Evolutionary conservation across 2,888 invertebrate genomes (phyloP), one percentile per base, ranked within the genome.

Genomic region (Nomada fucata): DNA sequence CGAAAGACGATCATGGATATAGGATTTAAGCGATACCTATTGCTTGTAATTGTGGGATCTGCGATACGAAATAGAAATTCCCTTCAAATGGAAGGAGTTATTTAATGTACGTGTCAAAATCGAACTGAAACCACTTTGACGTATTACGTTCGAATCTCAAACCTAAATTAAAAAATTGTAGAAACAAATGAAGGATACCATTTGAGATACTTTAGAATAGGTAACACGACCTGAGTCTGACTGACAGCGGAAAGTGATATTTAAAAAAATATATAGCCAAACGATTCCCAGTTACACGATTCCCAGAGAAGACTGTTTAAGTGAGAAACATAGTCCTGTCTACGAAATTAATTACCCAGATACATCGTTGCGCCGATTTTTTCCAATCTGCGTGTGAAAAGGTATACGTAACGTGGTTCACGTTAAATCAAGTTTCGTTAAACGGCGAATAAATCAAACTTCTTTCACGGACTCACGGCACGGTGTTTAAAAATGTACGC

Each of bases 401-500:
- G 50, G 60, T 13, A 36, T 26, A 26, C 50, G 52, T 11, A n/a
- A 13, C 59, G 47, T 13, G 50, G 18, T 18, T 29, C 70, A n/a
- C 55, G 61, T 63, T 73, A 67, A 80, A 80, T 79, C 79, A 73
- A 44, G 68, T 68, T 79, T 72, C 72, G 73, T 79, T 73, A 72
- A 80, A 73, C 80, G 80, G 52, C 57, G 61, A 79, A 68, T 68
- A 73, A 80, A 80, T 80, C 80, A 79, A 57, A 68, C 72, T 63
- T 77, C 52, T 80, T 44, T 68, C 57, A 9, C 36, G n/a, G 42
- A 63, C 67, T 64, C 60, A 2, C 23, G 13, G 52, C 59, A 23
- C 26, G 59, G 53, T 50, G 71, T 68, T 82, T 81, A 68, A 81
- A 82, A 76, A 71, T 79, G 76, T 72, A 68, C 64, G 53, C 53